Evolutionary conservation across 2,797 vertebrate species (phyloP).

Genomic region (Artibeus lituratus): DNA sequence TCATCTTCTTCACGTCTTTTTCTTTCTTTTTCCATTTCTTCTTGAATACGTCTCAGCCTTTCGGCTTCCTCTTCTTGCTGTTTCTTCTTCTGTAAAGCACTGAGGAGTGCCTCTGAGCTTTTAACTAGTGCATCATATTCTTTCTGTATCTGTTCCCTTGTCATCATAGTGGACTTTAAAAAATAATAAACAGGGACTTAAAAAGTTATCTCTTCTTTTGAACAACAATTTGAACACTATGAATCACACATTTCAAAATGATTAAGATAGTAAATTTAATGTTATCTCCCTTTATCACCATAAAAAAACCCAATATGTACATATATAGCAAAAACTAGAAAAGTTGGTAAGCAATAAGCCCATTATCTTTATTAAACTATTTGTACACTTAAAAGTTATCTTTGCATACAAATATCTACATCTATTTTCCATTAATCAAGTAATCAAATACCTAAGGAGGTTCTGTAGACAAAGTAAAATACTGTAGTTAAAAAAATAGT

Average conservation of each 20-base stretch:
- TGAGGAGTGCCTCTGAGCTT: constrained; percentile 92
- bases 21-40: constrained; percentile 95
- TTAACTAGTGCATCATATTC: constrained; percentile 89
- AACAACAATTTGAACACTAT: not conserved
- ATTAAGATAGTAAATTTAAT: not conserved
- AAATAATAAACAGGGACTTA: not conserved
- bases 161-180: constrained; percentile 89
- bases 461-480: not conserved
- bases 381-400: not conserved
- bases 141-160: constrained; percentile 90
- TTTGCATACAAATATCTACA: not conserved
- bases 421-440: not conserved
- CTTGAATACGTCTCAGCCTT: constrained; percentile 91
- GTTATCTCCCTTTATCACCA: not conserved
- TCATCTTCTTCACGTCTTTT: constrained; percentile 92
- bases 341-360: not conserved
- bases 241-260: not conserved
- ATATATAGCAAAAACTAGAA: not conserved
- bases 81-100: constrained; percentile 92
- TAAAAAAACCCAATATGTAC: not conserved
- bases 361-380: not conserved
- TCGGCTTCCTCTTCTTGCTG: constrained; percentile 96
- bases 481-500: not conserved
- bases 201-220: not conserved
- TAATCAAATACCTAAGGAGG: not conserved